Base-by-base conservation (phyloP, 2,888 invertebrate genomes). In the Strigamia transsilvanica region DNA sequence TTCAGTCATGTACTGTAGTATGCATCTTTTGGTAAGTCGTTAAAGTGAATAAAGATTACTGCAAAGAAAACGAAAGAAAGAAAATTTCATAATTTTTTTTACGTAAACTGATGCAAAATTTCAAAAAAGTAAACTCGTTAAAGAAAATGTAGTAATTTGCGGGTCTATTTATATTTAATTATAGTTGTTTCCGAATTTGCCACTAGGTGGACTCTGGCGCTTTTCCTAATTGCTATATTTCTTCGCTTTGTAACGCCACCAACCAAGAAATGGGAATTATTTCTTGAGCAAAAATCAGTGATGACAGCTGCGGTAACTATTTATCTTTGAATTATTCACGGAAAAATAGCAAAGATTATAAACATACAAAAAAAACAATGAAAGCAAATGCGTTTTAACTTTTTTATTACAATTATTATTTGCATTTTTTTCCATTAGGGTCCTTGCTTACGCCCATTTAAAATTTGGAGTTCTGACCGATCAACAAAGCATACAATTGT, bases 381-480 rank as follows among this genome's bases (percentile, higher is more conserved):
- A 18, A 18, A 15, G n/a, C n/a, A 5, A 46, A 46, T 46, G 46
- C 46, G 21, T 32, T 6, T 4, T 1, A 73, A 79, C 38, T 79
- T 77, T 77, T 79, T 42, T 80, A 51, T 42, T 15, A 5, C 18
- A 42, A 23, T 21, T 46, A 23, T 21, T 51, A 23, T 12, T 80
- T 80, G 12, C 6, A 42, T 77, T 78, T 78, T 42, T 18, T 34
- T 5, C 27, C 23, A 1, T 38, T 42, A 82, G 82, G 82, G 77
- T 73, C 82, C 78, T 9, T 82, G 82, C 42, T 78, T 82, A 51
- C 82, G 82, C 2, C 82, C 82, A 41, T 82, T 82, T 46, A 82
- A 82, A 32, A 51, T 82, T 41, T 82, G 82, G 82, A 82, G 32
- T 42, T 34, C 78, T 6, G 82, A 82, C 42, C 21, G 82, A 32